Evolutionary conservation across 2,113 vertebrate species (phyloP), one percentile per base, ranked within the genome.

Genomic region (Merops nubicus): DNA sequence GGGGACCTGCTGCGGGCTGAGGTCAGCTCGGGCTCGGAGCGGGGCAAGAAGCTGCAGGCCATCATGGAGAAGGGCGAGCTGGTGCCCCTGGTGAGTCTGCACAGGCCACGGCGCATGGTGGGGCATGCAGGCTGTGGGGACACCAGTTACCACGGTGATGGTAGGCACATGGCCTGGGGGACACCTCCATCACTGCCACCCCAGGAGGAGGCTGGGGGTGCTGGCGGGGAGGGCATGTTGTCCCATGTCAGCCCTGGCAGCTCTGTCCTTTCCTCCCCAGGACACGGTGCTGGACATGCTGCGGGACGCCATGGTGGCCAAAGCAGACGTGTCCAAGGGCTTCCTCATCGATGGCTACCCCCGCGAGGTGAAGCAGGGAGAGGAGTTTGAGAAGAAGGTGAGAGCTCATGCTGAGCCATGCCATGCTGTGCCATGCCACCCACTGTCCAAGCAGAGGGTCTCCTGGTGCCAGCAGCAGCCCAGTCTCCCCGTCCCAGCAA

Each of bases 21-120:
- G 97, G 99, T 99, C 97, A 93, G 96, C 85, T 99, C 99, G 0
- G 99, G 99, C 93, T 99, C 99, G 0, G 99, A 99, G 54, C 97
- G 99, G 92, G 99, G 99, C 96, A 99, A 99, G 97, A 98, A 97
- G 57, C 98, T 99, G 81, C 98, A 99, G 42, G 99, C 98, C 93
- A 99, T 99, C 98, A 99, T 99, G 99, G 99, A 99, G 98, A 99
- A 98, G 91, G 99, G 99, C 85, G 99, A 99, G 88, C 98, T 99
- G 7, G 99, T 99, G 57, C 99, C 99, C 4, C 97, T 99, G 99
- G 99, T 99, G 95, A 99, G 98, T 88, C 38, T 31, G 14, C 4
- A 0, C 0, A 2, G 18, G 34, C 33, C 53, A 19, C 26, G 2
- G 7, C 21, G 33, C 53, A 4, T 0, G 0, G 10, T 3, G 7